A percentile compares a stretch with the other conserved stretches of the same genome.
Conservation (phyloP, 2,888 invertebrate species). For the Allolobophora icterica region DNA sequence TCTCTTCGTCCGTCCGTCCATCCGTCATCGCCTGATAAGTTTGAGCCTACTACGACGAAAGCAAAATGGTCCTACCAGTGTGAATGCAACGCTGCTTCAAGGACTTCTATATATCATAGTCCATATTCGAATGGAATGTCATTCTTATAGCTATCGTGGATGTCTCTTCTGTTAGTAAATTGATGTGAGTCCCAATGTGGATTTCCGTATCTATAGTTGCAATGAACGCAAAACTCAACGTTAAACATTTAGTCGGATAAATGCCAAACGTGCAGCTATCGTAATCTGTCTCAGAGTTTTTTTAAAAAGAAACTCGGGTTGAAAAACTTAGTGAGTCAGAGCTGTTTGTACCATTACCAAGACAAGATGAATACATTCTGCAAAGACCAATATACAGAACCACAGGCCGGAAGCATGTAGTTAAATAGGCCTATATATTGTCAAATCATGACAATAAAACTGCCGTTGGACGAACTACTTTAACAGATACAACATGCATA, state of each 20-base stretch:
- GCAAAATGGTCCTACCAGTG: background rate
- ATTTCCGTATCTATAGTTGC: background rate
- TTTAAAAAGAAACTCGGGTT: no score
- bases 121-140: background rate
- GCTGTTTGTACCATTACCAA: no score
- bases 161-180: background rate
- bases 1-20: background rate
- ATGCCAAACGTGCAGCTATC: no score
- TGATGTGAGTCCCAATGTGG: background rate
- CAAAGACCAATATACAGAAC: no score
- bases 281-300: no score
- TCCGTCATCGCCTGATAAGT: background rate
- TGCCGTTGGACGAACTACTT: background rate
- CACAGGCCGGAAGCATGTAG: no score
- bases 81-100: background rate
- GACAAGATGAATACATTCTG: no score
- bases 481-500: no score
- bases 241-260: no score
- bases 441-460: background rate
- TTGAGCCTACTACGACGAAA: background rate
- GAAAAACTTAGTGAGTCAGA: no score
- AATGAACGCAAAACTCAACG: no score
- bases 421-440: no score
- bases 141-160: background rate
- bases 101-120: background rate